A percentile compares a stretch with the other conserved stretches of the same genome.
These are phyloP conservation scores for Heliconius melpomene DNA, from an alignment of 1,140 invertebrate genomes.

Conservation along the genomic window DNA sequence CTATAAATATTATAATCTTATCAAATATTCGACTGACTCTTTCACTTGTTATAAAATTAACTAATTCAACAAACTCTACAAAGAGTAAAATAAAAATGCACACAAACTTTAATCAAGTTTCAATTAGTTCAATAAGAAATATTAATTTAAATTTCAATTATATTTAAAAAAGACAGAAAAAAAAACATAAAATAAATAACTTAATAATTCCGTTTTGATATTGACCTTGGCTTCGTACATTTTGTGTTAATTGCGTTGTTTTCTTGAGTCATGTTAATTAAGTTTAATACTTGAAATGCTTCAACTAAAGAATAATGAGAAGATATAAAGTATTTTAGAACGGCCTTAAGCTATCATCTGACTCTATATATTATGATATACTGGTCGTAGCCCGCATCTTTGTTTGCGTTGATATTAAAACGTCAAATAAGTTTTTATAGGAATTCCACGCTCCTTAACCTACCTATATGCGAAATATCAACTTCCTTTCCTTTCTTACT, in stretches of 20 bases:
- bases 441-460: too few species aligned
- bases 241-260: conserved; percentile 20
- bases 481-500: too few species aligned
- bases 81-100: not conserved
- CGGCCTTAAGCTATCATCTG: too few species aligned
- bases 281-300: conserved; percentile 2
- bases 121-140: not conserved
- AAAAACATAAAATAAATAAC: not conserved
- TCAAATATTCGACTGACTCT: not conserved
- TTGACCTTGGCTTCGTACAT: conserved; percentile 20
- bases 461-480: too few species aligned
- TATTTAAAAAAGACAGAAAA: not conserved
- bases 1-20: too few species aligned
- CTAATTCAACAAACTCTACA: not conserved
- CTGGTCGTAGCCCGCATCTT: not conserved
- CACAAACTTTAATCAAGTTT: not conserved
- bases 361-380: too few species aligned
- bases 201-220: conserved; percentile 1
- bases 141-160: not conserved
- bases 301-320: conserved; percentile 11
- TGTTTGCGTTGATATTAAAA: too few species aligned
- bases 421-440: too few species aligned
- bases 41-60: not conserved
- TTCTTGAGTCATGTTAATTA: conserved; percentile 10
- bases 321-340: conserved; percentile 4